phyloP scores from a whole-genome alignment of 30 jellyfish, hydroid and myxozoan species.

The Turritopsis rubra region DNA sequence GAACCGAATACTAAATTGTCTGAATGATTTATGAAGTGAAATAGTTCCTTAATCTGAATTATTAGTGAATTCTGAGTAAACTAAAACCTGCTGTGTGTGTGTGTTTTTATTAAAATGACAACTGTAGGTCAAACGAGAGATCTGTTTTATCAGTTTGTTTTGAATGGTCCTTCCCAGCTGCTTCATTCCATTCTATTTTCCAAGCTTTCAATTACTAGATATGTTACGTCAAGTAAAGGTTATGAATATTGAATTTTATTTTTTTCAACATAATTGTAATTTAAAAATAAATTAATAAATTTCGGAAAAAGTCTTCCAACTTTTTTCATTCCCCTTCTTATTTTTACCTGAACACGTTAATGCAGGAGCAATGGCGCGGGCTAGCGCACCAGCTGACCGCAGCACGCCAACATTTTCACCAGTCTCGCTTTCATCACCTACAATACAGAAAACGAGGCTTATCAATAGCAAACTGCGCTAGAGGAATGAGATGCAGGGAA shows the following conservation, averaged over 20 bases:
- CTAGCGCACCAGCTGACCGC: constrained; percentile 93
- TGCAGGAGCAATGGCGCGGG: constrained; percentile 96
- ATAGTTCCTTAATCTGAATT: too few species aligned
- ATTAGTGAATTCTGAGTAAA: not conserved
- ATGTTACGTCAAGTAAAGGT: too few species aligned
- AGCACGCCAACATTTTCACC: constrained; percentile 94
- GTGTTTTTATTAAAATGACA: not conserved
- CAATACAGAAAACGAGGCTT: not conserved
- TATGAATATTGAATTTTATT: not conserved
- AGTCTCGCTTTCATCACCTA: constrained; percentile 40
- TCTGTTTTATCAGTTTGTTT: too few species aligned
- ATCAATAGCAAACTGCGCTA: not conserved
- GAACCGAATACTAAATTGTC: not conserved
- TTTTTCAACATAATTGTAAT: not conserved
- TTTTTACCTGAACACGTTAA: constrained; percentile 51
- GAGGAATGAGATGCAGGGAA: not conserved
- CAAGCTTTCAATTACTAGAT: not conserved
- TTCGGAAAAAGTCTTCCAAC: not conserved
- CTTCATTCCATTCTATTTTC: not conserved
- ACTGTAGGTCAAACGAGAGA: too few species aligned
- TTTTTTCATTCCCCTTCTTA: not conserved
- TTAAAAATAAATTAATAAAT: not conserved
- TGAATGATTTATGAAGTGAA: not conserved
- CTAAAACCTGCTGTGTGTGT: not conserved
- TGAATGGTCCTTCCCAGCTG: not conserved